Base-by-base conservation (phyloP, 2,888 invertebrate genomes). In the Pachycephus smyrnensis region DNA sequence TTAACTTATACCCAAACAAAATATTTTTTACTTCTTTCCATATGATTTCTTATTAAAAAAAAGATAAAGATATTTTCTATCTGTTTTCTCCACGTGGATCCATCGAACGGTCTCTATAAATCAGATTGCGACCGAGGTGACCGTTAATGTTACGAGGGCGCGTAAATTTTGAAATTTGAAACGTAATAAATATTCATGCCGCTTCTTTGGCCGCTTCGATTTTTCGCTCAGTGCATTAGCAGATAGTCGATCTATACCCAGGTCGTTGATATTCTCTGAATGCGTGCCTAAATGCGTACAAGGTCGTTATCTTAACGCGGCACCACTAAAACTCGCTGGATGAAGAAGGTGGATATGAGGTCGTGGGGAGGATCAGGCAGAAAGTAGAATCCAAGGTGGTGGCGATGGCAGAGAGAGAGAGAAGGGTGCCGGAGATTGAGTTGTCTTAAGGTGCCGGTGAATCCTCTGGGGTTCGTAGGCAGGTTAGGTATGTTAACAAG, bases 401-500 rank as follows among this genome's bases (percentile, higher is more conserved):
- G 69, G 75, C 74, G 36, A 73, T 75, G 55, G 30, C 32, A 71
- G 78, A 73, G 36, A 71, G 68, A 73, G 71, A 75, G 77, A 71
- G 73, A 76, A 37, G 77, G 73, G 82, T 31, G 76, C 37, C 75
- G 73, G 77, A 81, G 82, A 88, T 88, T 88, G 87, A 88, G 88
- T 86, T 87, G 88, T 88, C 82, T 81, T 80, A 73, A 85, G 84
- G 87, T 86, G 86, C 85, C 85, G 86, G 86, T 75, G 55, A 78
- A 76, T 85, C 81, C 83, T 82, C 85, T 81, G 81, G 86, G 82
- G 82, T 84, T 86, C 86, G 85, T 85, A 80, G 85, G 82, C 85
- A 87, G 89, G 89, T 88, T 89, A 88, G 90, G 89, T 90, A 90
- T 90, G 90, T 90, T 90, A 90, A 90, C 90, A 90, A 90, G 90